Conservation (phyloP, 1,140 invertebrate species). For the Trinorchestia longiramus region DNA sequence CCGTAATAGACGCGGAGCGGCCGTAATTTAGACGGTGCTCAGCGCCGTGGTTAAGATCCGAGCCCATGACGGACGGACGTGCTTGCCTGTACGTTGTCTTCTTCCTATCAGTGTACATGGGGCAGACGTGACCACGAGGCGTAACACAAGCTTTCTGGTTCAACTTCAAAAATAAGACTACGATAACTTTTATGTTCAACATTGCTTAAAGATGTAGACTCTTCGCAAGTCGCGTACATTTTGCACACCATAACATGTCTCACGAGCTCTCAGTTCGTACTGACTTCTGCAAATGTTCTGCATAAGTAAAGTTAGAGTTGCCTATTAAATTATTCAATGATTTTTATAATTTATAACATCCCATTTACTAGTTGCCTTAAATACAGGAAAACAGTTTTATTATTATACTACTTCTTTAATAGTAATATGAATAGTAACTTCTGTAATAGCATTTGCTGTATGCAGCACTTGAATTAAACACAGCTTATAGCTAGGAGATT, state of each 20-base stretch:
- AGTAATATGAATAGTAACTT: no score
- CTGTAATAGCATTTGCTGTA: no score
- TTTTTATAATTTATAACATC: no score
- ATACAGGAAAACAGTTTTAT: no score
- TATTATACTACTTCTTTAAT: no score
- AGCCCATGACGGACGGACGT: constrained; percentile 8
- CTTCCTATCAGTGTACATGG: background rate
- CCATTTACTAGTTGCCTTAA: no score
- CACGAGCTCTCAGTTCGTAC: background rate
- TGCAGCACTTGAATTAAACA: no score
- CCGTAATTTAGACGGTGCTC: constrained; percentile 26
- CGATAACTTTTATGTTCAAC: background rate
- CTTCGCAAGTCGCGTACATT: background rate
- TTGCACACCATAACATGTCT: no score
- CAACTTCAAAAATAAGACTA: background rate
- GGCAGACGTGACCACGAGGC: background rate
- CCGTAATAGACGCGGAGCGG: constrained; percentile 37
- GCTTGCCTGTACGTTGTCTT: background rate
- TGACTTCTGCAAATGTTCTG: background rate
- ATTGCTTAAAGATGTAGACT: background rate
- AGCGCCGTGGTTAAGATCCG: background rate
- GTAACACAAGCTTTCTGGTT: background rate
- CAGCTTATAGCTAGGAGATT: no score
- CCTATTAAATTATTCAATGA: no score
- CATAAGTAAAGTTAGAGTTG: background rate